Base-by-base conservation (phyloP, 2,888 invertebrate species). In the Drosophila longiperda region DNA sequence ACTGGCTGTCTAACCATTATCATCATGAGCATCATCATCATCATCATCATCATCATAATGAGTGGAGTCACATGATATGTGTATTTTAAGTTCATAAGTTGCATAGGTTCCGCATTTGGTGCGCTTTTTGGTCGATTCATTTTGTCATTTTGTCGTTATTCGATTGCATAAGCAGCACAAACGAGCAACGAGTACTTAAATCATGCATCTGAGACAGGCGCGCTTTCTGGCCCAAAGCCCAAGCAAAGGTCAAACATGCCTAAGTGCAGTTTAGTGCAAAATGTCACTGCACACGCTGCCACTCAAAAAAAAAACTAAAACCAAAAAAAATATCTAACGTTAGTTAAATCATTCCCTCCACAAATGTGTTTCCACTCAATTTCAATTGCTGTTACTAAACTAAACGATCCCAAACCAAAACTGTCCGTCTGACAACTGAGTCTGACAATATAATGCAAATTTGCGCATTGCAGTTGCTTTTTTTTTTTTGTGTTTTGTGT, bases 231-330 rank as follows among this genome's bases (percentile, higher is more conserved):
- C 57, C 59, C 69, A 68, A 63, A 45, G 62, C 66, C 49, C 45
- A 49, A 60, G 49, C 90, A 86, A 86, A 86, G 85, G 85, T 86
- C 90, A 89, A 89, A 85, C 84, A 76, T 83, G 89, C 69, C 79
- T 69, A 73, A 86, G 72, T 82, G 87, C 80, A 80, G 69, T 73
- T 79, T 73, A 75, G 78, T 64, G 72, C 78, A 72, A 89, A 85
- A 85, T 85, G 84, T 85, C 84, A 85, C 74, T 87, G 89, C 84
- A 87, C 89, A 85, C 87, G 84, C 84, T 74, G 85, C 48, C 89
- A 87, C 86, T 83, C 78, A 65, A 58, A 55, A 48, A 42, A 17
- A 1, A 45, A n/a, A n/a, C n/a, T n/a, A n/a, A n/a, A n/a, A n/a
- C n/a, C n/a, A 42, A 17, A 1, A 45, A 1, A 2, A 36, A 26